Conservation (phyloP, 2,113 vertebrate genomes). For the Hoplias malabaricus region DNA sequence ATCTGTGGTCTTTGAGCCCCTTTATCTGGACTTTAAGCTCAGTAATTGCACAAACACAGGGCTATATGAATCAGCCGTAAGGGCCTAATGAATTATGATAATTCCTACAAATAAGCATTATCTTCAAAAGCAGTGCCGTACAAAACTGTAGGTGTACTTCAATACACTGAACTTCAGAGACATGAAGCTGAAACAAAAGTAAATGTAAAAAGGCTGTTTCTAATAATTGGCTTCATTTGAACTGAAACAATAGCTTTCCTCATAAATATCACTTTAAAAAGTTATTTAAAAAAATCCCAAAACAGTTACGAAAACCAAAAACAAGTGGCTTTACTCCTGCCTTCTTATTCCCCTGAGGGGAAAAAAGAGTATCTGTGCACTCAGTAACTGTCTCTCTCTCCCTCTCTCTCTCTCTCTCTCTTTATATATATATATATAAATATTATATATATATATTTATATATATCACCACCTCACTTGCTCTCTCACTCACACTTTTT, state of each 20-base stretch:
- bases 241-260: background rate
- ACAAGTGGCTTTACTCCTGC: background rate
- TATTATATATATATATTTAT: too few species aligned
- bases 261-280: background rate
- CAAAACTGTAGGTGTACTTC: constrained; percentile 17
- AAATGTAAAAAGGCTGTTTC: background rate
- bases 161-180: constrained; percentile 6
- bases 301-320: background rate
- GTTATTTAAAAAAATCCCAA: background rate
- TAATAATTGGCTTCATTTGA: background rate
- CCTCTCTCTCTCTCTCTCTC: too few species aligned
- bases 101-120: constrained; percentile 26
- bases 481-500: too few species aligned
- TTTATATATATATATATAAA: too few species aligned
- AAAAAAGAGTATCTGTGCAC: background rate
- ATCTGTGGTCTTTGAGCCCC: background rate
- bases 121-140: constrained; percentile 22
- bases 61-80: background rate
- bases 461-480: too few species aligned
- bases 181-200: background rate
- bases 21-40: background rate
- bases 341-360: background rate
- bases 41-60: background rate
- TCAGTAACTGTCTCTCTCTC: background rate
- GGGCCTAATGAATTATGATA: background rate